These are phyloP conservation scores for Melanotaenia maccullochi DNA, from an alignment of 2,797 vertebrate species.

Conservation along the genomic window DNA sequence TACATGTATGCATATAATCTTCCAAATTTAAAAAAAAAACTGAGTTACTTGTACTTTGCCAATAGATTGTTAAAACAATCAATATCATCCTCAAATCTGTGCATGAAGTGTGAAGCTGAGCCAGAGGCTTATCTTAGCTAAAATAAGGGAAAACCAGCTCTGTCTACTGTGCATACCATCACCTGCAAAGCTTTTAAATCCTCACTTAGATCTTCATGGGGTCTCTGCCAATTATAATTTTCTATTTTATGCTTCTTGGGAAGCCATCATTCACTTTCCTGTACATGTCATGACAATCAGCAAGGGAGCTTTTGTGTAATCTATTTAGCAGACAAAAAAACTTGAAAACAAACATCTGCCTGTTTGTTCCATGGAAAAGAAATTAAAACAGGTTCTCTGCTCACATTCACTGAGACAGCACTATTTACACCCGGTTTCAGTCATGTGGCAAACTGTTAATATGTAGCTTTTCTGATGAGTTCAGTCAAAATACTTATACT, in stretches of 20 bases:
- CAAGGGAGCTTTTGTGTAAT: neutral
- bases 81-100: neutral
- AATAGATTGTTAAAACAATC: neutral
- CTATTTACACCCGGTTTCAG: neutral
- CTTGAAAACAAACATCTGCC: neutral
- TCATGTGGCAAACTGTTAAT: neutral
- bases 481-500: too few relatives aligned
- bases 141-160: neutral
- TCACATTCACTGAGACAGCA: neutral
- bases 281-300: neutral
- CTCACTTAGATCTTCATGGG: neutral
- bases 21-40: neutral
- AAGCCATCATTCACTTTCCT: neutral
- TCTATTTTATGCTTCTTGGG: neutral
- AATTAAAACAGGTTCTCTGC: neutral
- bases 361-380: neutral
- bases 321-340: neutral
- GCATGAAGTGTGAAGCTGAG: neutral
- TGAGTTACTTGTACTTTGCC: neutral
- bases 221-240: neutral
- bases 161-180: neutral
- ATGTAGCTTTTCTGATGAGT: neutral
- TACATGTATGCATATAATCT: neutral
- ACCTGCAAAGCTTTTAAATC: neutral
- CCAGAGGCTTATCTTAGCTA: neutral